Base-by-base conservation (phyloP, 1,140 invertebrate genomes). In the Drosophila mayri region DNA sequence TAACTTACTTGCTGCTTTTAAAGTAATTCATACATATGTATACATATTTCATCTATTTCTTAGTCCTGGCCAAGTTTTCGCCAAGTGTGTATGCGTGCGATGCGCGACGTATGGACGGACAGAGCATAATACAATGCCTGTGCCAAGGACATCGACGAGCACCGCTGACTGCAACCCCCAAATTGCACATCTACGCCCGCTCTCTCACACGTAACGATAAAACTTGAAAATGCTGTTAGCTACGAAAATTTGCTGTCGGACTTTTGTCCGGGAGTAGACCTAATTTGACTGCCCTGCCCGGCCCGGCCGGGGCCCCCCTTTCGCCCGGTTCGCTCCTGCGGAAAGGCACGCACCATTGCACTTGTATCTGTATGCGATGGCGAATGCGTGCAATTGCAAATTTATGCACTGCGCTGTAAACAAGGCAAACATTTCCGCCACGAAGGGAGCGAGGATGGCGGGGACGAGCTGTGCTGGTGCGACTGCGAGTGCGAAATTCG, bases 221-320 rank as follows among this genome's bases (percentile, higher is more conserved):
- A 90, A 90, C 85, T 90, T 84, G 85, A 90, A 90, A 90, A 90
- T 90, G 85, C 78, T 90, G 85, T 90, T 90, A 85, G 85, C 85
- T 85, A 85, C 85, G 49, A 90, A 85, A 85, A 90, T 90, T 90
- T 90, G 81, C 77, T 75, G 81, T 74, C 55, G 65, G 76, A 82
- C 76, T 82, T 87, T 81, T 76, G 71, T 68, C 67, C 43, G 52
- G 71, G 73, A 50, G 60, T 59, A 76, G 62, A 58, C 54, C 74
- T 76, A 76, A 76, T 76, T 76, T 76, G 54, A 67, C 61, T 47
- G 38, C 46, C 46, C 20, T 14, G 20, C 43, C 43, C 40, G 18
- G 43, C 18, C 40, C 16, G n/a, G 40, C 40, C 38, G 7, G 38
- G 16, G 8, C 16, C 40, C 35, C 32, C 46, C 8, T 10, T 22